These are phyloP conservation scores for Orthonyx spaldingii DNA, from an alignment of 2,113 vertebrate species.

Conservation along the genomic window DNA sequence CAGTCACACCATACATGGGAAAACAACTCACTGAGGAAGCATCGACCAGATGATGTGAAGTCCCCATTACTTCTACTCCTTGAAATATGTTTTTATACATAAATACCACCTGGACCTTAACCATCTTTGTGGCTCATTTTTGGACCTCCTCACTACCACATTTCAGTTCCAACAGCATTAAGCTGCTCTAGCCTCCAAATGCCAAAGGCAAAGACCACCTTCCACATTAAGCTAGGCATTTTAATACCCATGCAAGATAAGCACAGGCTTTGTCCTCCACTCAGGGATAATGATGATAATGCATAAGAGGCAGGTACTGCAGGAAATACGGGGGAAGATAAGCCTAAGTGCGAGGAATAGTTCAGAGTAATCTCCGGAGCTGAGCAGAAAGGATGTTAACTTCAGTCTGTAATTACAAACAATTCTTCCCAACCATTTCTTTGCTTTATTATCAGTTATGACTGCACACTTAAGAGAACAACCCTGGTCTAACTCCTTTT, in stretches of 20 bases:
- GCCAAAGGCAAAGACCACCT: not conserved
- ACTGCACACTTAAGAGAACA: not conserved
- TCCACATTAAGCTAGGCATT: not conserved
- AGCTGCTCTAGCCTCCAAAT: not conserved
- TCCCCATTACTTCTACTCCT: not conserved
- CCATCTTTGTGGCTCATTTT: not conserved
- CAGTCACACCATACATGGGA: not conserved
- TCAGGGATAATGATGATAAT: not conserved
- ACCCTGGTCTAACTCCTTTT: not conserved
- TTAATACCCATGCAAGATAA: not conserved
- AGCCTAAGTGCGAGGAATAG: not conserved
- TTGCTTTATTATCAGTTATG: not conserved
- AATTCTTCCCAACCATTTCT: not conserved
- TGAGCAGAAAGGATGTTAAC: not conserved
- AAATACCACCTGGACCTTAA: not conserved
- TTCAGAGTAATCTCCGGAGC: not conserved
- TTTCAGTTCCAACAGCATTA: not conserved
- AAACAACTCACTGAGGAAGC: not conserved
- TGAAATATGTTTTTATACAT: not conserved
- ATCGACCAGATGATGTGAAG: fast-evolving
- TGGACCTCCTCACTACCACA: not conserved
- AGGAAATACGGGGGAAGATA: not conserved
- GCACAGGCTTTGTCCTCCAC: not conserved
- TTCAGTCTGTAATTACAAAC: not conserved
- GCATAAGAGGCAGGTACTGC: not conserved